Conservation (phyloP, 2,888 invertebrate species). For the Drosophila quinaria region DNA sequence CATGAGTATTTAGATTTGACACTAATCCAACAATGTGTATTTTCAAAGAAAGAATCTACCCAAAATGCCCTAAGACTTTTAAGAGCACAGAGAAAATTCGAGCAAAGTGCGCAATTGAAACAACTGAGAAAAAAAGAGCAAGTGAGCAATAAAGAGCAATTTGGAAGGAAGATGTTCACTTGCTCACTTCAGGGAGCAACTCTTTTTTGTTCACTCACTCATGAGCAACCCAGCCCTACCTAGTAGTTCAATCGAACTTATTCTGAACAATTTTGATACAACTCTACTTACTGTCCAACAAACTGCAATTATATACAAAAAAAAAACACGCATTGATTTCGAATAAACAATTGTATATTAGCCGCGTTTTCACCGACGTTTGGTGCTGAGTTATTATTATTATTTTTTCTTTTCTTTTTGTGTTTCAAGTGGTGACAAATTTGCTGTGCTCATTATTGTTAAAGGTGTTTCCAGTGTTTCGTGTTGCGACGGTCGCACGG, state of each 20-base stretch:
- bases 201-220: too few relatives aligned
- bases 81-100: too few relatives aligned
- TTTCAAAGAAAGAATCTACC: too few relatives aligned
- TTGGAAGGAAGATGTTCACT: too few relatives aligned
- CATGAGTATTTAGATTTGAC: too few relatives aligned
- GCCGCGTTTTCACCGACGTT: slow-evolving; percentile 49
- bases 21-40: too few relatives aligned
- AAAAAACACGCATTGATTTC: slow-evolving; percentile 30
- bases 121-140: too few relatives aligned
- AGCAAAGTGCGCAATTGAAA: too few relatives aligned
- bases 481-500: slow-evolving; percentile 28
- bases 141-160: too few relatives aligned
- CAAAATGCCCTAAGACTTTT: too few relatives aligned
- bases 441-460: slow-evolving; percentile 19
- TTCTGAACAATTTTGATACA: not conserved
- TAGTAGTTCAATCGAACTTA: not conserved
- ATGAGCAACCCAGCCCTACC: too few relatives aligned
- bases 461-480: slow-evolving; percentile 37
- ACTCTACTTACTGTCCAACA: slow-evolving; percentile 2
- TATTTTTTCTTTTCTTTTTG: slow-evolving; percentile 32
- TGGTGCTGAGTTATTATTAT: slow-evolving; percentile 49
- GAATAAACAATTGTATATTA: slow-evolving; percentile 40
- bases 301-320: slow-evolving; percentile 43
- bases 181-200: too few relatives aligned
- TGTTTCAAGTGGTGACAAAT: slow-evolving; percentile 35